Evolutionary conservation across 2,888 invertebrate genomes (phyloP).

Genomic region (Catotricha subobsoleta): DNA sequence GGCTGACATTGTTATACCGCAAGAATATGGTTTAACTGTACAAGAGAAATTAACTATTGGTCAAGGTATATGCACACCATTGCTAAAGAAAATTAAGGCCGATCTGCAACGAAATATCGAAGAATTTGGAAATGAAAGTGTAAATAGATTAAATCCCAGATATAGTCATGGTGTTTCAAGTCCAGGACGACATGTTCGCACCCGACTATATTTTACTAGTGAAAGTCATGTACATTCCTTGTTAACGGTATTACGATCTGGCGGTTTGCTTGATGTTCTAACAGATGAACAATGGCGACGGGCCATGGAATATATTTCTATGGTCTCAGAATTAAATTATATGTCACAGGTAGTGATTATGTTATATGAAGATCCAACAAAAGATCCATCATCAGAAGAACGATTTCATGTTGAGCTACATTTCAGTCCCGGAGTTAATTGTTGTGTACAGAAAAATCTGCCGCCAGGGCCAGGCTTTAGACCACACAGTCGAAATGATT

Average conservation of each 20-base stretch:
- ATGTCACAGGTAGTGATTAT: constrained; percentile 99
- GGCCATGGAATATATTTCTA: constrained; percentile 95
- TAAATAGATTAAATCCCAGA: constrained; percentile 89
- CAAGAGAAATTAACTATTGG: constrained; percentile 94
- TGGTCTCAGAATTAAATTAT: constrained; percentile 96
- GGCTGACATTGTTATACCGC: constrained; percentile 97
- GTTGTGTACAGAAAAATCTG: constrained; percentile 85
- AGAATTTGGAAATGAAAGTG: constrained; percentile 83
- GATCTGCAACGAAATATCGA: constrained; percentile 89
- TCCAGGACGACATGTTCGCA: constrained; percentile 93
- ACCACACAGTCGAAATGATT: constrained; percentile 77
- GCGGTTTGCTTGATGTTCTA: constrained; percentile 68
- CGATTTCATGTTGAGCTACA: constrained; percentile 96
- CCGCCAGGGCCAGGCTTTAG: constrained; percentile 86
- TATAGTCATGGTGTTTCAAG: constrained; percentile 97
- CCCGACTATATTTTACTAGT: constrained; percentile 97
- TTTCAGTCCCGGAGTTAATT: constrained; percentile 96
- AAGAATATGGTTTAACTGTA: constrained; percentile 92
- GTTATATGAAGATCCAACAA: constrained; percentile 96
- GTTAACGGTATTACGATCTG: constrained; percentile 84
- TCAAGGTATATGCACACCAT: constrained; percentile 91
- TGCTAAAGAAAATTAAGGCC: constrained; percentile 85
- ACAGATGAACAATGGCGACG: constrained; percentile 96
- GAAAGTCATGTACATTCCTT: constrained; percentile 98
- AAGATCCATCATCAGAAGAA: constrained; percentile 79